These are phyloP conservation scores for Zaprionus nigranus DNA, from an alignment of 1,140 invertebrate species.

Conservation along the genomic window DNA sequence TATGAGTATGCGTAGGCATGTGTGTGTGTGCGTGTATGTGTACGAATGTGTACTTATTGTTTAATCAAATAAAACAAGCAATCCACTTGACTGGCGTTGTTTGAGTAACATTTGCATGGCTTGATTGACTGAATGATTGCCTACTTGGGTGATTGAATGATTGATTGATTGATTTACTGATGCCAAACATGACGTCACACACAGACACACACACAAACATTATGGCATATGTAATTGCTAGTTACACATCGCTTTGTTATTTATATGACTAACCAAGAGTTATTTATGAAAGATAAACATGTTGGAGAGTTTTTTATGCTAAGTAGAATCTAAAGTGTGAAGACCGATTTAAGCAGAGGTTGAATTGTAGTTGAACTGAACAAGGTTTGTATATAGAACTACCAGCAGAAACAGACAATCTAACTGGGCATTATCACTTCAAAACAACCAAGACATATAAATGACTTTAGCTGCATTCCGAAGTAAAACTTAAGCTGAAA, in stretches of 20 bases:
- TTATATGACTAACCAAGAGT: background rate
- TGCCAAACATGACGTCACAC: conserved; percentile 6
- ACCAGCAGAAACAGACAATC: too few species aligned
- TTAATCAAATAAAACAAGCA: conserved; percentile 49
- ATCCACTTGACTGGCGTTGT: conserved; percentile 36
- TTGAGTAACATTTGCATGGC: conserved; percentile 32
- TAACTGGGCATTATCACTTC: too few species aligned
- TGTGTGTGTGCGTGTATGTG: conserved; percentile 4
- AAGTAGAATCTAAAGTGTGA: background rate
- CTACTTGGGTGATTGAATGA: conserved; percentile 28
- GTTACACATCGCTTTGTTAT: conserved; percentile 1
- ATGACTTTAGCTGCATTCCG: too few species aligned
- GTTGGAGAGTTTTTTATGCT: background rate
- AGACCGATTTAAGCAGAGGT: too few species aligned
- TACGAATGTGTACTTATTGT: conserved; percentile 31
- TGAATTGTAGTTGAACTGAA: too few species aligned
- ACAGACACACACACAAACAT: background rate
- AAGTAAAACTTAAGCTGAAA: too few species aligned
- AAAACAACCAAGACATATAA: too few species aligned
- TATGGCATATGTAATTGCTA: conserved; percentile 1
- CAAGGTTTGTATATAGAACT: too few species aligned
- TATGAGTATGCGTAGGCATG: too few species aligned
- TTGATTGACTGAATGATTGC: conserved; percentile 45
- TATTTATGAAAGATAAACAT: background rate
- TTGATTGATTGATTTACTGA: conserved; percentile 6